Base-by-base conservation (phyloP, 2,797 vertebrate genomes). In the Hylomyscus alleni region DNA sequence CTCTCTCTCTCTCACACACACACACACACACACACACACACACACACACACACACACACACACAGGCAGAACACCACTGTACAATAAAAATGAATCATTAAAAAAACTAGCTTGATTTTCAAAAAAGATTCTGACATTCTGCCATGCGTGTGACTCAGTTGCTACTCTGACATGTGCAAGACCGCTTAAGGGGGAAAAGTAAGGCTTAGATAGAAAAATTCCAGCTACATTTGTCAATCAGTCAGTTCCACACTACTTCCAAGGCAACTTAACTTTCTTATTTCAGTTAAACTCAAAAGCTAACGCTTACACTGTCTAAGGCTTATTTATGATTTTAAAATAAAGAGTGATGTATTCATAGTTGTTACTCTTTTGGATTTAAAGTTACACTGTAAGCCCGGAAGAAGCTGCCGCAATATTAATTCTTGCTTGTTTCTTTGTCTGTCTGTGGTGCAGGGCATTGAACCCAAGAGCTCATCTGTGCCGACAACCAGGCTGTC, bases 371-470 rank as follows among this genome's bases (percentile, higher is more conserved):
- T 95, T 78, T 93, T 17, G 56, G 78, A 37, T 93, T 78, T 93
- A 84, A 95, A 78, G 78, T 54, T 96, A 97, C 97, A 91, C 67
- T 58, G 17, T 86, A 90, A 84, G 92, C 56, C 94, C 96, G 82
- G 75, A 67, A 26, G 11, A 93, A 91, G 90, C 87, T n/a, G 26
- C 40, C 93, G 94, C 76, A 88, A 92, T 83, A 73, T 40, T 29
- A 37, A 37, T 56, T 72, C 22, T 54, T n/a, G 34, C n/a, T 69
- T n/a, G 15, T 44, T 26, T 44, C 22, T 24, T 34, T 54, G 14
- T 24, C n/a, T 54, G 7, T 37, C 44, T 56, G 65, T n/a, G 5
- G 11, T 72, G 37, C 37, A 2, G 76, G 26, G 26, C 13, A 47
- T 58, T 58, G 77, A 91, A 91, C 37, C 15, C 1, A 12, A 22